Conservation (phyloP, 2,888 invertebrate genomes). For the Aplocera efformata region DNA sequence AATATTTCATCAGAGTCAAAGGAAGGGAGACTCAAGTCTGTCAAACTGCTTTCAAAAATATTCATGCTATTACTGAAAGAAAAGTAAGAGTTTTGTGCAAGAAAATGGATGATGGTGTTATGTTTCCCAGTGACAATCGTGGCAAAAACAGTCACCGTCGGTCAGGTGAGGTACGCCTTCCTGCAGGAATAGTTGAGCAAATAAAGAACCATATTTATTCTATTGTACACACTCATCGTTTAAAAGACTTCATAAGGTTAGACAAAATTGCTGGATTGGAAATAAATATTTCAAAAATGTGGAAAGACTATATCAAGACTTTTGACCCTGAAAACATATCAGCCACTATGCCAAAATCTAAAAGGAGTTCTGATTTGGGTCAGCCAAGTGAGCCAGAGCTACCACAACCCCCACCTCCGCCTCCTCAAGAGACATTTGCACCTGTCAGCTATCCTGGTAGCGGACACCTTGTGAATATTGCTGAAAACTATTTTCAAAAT, state of each 20-base stretch:
- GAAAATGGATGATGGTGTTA: conserved; percentile 80
- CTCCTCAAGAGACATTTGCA: conserved; percentile 56
- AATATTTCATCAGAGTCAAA: conserved; percentile 77
- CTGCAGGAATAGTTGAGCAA: conserved; percentile 70
- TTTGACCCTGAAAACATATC: conserved; percentile 76
- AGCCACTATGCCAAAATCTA: conserved; percentile 73
- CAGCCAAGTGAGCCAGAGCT: conserved; percentile 40
- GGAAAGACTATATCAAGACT: conserved; percentile 79
- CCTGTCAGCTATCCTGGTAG: conserved; percentile 68
- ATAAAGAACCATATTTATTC: conserved; percentile 79
- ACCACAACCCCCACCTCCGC: conserved; percentile 37
- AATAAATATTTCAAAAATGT: conserved; percentile 80
- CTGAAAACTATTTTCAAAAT: conserved; percentile 75
- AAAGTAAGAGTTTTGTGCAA: conserved; percentile 80
- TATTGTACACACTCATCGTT: conserved; percentile 73
- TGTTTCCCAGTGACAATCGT: conserved; percentile 79
- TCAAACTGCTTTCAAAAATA: conserved; percentile 80
- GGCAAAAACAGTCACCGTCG: conserved; percentile 77
- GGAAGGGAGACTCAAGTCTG: conserved; percentile 80
- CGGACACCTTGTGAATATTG: conserved; percentile 71
- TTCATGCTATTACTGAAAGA: conserved; percentile 79
- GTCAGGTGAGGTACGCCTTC: conserved; percentile 74
- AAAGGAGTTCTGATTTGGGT: conserved; percentile 55
- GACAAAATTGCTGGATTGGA: conserved; percentile 79
- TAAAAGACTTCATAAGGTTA: conserved; percentile 75